Evolutionary conservation across 2,113 vertebrate genomes (phyloP).

Genomic region (Mugil cephalus): DNA sequence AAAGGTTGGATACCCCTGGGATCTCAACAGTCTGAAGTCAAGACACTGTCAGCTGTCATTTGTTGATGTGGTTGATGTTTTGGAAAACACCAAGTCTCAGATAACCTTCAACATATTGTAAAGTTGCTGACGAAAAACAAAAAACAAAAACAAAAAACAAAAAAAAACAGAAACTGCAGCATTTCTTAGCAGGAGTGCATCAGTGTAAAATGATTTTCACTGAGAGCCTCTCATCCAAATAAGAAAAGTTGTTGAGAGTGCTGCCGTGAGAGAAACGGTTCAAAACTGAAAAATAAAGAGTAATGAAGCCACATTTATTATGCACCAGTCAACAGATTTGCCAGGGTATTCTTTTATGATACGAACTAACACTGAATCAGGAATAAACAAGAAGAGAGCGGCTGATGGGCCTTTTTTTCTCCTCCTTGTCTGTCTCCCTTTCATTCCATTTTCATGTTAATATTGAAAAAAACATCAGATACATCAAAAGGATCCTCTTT

Average conservation of each 20-base stretch:
- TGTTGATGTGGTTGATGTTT: background rate
- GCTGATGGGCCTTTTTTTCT: background rate
- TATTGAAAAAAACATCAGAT: constrained; percentile 14
- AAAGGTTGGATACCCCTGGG: too few relatives aligned
- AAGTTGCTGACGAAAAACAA: too few relatives aligned
- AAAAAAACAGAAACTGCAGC: too few relatives aligned
- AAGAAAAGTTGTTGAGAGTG: background rate
- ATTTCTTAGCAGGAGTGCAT: too few relatives aligned
- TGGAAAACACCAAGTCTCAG: background rate
- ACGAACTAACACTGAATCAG: background rate
- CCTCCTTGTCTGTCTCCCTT: background rate
- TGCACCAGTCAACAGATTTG: background rate
- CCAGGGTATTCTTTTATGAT: background rate
- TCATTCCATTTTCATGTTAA: background rate
- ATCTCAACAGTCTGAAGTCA: too few relatives aligned
- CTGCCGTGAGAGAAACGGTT: background rate
- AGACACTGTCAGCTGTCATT: too few relatives aligned
- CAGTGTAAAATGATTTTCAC: background rate
- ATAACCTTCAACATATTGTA: background rate
- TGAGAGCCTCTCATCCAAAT: background rate
- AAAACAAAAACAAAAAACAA: too few relatives aligned
- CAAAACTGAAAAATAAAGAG: constrained; percentile 18
- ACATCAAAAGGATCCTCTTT: background rate
- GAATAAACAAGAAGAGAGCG: background rate
- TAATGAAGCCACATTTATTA: constrained; percentile 1